Percentiles rank a stretch among this genome's conserved stretches.
Conservation (phyloP, 2,888 invertebrate species). For the Platycheirus rosarum region DNA sequence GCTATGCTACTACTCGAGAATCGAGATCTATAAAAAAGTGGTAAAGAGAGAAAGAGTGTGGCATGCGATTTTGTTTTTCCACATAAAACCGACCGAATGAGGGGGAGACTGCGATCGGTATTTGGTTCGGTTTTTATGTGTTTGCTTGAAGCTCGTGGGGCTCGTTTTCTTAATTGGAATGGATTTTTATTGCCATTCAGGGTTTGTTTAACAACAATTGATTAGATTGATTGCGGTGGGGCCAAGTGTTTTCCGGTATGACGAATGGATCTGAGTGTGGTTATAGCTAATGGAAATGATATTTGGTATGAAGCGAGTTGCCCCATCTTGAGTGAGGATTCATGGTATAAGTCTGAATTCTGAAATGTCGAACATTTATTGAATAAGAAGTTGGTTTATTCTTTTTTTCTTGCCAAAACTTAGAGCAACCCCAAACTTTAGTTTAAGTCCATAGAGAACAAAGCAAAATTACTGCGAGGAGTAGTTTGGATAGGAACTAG, state of each 20-base stretch:
- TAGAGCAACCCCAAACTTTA: too few relatives aligned
- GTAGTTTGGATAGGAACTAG: too few relatives aligned
- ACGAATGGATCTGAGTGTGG: neutral
- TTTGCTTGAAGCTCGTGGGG: conserved; percentile 38
- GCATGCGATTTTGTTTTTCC: conserved; percentile 59
- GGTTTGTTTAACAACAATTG: conserved; percentile 71
- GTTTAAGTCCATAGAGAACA: too few relatives aligned
- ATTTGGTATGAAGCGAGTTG: neutral
- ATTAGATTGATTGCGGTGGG: conserved; percentile 60
- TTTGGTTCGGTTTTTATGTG: neutral
- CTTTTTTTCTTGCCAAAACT: too few relatives aligned
- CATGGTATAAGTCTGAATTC: too few relatives aligned
- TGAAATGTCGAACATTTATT: too few relatives aligned
- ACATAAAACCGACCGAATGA: conserved; percentile 37
- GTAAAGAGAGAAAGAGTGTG: conserved; percentile 13
- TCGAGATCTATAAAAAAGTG: neutral
- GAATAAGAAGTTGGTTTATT: too few relatives aligned
- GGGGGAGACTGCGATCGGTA: conserved; percentile 59
- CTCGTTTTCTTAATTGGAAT: conserved; percentile 64
- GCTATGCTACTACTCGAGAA: too few relatives aligned
- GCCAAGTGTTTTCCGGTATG: conserved; percentile 45
- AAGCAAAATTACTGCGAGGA: too few relatives aligned
- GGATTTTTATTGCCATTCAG: conserved; percentile 57
- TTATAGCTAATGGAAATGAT: neutral
- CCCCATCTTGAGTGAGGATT: neutral